phyloP scores from a whole-genome alignment of 2,888 invertebrate species.

The Desoria tigrina region DNA sequence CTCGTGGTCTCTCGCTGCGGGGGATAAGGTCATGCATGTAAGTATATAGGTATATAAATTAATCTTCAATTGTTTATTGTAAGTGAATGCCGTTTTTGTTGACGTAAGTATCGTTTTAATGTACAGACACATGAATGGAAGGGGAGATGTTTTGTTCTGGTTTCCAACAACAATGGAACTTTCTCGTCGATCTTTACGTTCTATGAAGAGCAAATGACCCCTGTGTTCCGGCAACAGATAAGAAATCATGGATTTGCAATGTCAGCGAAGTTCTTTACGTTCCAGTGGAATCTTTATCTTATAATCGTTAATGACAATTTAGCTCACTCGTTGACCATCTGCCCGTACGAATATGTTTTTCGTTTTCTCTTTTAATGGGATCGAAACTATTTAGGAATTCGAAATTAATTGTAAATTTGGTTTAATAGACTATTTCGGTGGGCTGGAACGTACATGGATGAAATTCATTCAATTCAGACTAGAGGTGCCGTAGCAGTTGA shows the following conservation, averaged over 20 bases:
- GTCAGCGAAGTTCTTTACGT: conserved; percentile 42
- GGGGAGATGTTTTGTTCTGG: conserved; percentile 37
- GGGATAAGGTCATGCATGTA: conserved; percentile 39
- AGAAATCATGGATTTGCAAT: conserved; percentile 41
- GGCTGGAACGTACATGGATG: conserved; percentile 51
- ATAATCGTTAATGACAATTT: conserved; percentile 44
- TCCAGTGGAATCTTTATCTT: conserved; percentile 37
- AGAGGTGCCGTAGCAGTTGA: conserved; percentile 44
- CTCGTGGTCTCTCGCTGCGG: conserved; percentile 23
- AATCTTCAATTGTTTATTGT: too few relatives aligned
- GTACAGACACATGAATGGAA: conserved; percentile 44
- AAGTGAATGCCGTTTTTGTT: too few relatives aligned
- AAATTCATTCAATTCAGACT: conserved; percentile 50
- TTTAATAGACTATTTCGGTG: conserved; percentile 44
- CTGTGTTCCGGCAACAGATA: conserved; percentile 44
- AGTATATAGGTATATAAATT: too few relatives aligned
- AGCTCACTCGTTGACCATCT: conserved; percentile 42
- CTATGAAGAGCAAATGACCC: conserved; percentile 10
- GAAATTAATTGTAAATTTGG: neutral
- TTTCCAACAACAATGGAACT: conserved; percentile 24
- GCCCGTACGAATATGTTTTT: conserved; percentile 44
- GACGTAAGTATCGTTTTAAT: too few relatives aligned
- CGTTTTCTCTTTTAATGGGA: neutral
- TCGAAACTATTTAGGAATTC: neutral
- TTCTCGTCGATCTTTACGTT: conserved; percentile 43